These are phyloP conservation scores for Pandion haliaetus DNA, from an alignment of 2,113 vertebrate genomes.

Conservation along the genomic window DNA sequence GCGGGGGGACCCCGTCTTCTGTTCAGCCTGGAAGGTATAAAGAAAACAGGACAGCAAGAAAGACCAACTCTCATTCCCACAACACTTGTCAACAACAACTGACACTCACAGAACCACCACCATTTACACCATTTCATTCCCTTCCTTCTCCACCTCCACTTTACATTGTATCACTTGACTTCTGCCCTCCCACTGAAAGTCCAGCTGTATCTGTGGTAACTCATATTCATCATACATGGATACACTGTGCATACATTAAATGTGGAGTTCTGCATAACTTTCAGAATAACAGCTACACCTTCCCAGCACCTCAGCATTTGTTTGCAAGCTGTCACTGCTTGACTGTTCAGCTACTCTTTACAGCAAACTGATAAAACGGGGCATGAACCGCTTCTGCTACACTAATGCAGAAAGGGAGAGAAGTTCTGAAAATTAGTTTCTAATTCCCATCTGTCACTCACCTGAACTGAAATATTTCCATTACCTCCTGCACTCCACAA, in stretches of 20 bases:
- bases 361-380: not conserved
- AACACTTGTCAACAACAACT: not conserved
- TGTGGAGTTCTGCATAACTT: not conserved
- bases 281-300: not conserved
- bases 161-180: not conserved
- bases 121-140: not conserved
- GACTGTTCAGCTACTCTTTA: not conserved
- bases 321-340: not conserved
- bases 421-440: not conserved
- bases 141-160: not conserved
- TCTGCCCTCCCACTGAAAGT: not conserved
- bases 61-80: not conserved
- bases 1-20: not conserved
- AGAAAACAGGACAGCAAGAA: not conserved
- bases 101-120: not conserved
- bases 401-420: not conserved
- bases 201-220: not conserved
- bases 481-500: not conserved
- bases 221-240: rapidly evolving
- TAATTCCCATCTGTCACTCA: not conserved
- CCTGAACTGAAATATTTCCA: not conserved
- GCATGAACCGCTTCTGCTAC: not conserved
- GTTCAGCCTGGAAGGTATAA: not conserved
- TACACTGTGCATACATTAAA: not conserved
- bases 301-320: not conserved